Conservation (phyloP, 1,140 invertebrate genomes). For the Periplaneta americana region DNA sequence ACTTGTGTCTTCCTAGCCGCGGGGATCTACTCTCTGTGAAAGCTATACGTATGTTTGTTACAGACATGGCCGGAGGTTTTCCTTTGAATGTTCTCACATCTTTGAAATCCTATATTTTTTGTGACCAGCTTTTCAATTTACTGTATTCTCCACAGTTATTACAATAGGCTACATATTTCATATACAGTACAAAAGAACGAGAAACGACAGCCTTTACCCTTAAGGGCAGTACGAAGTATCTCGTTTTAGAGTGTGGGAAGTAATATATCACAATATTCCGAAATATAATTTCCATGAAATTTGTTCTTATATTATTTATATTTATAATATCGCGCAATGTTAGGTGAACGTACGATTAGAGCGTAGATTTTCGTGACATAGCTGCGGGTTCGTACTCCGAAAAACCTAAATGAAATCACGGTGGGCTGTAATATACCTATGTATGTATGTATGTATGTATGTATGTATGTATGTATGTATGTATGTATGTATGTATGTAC, state of each 20-base stretch:
- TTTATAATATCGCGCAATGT: too few species aligned
- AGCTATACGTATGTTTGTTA: not conserved
- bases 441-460: too few species aligned
- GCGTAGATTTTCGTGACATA: too few species aligned
- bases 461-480: not conserved
- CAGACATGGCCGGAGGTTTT: not conserved
- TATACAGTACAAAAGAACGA: not conserved
- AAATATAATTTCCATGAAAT: not conserved
- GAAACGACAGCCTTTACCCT: not conserved
- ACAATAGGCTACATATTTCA: not conserved
- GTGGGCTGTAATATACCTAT: too few species aligned
- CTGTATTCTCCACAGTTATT: not conserved
- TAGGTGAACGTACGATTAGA: too few species aligned
- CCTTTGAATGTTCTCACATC: not conserved
- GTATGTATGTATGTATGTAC: too few species aligned
- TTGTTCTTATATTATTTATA: not conserved
- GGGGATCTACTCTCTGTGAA: not conserved
- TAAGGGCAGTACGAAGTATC: too few species aligned
- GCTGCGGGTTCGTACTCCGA: too few species aligned
- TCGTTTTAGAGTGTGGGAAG: too few species aligned
- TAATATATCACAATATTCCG: not conserved
- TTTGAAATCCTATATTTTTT: not conserved
- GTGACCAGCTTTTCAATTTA: not conserved
- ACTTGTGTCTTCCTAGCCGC: too few species aligned
- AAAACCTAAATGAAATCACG: too few species aligned